Evolutionary conservation across 2,113 vertebrate genomes (phyloP).

Genomic region (Murina feae): DNA sequence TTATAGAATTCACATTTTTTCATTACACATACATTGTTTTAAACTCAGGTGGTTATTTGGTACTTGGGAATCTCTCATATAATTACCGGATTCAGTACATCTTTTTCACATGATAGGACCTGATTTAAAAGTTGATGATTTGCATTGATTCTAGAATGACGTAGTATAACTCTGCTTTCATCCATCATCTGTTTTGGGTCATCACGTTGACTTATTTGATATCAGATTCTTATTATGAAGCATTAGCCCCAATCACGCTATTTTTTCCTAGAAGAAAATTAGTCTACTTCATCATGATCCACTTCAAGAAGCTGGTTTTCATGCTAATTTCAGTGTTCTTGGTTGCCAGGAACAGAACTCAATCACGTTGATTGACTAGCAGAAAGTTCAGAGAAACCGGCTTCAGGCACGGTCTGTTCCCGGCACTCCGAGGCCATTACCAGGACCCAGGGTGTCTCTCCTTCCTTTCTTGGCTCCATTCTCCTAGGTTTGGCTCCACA

Average conservation of each 20-base stretch:
- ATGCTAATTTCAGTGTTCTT: background rate
- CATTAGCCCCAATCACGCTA: background rate
- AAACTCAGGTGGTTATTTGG: background rate
- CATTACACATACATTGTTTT: background rate
- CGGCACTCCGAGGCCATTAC: background rate
- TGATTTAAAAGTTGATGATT: conserved; percentile 12
- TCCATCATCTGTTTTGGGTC: background rate
- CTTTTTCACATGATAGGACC: background rate
- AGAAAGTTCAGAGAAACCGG: background rate
- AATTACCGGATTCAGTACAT: background rate
- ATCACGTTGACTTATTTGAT: background rate
- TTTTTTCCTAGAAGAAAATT: background rate
- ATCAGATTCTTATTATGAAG: background rate
- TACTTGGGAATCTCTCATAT: background rate
- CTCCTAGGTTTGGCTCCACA: background rate
- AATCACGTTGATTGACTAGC: background rate
- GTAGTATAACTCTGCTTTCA: background rate
- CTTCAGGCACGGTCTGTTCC: background rate
- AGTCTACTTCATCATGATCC: background rate
- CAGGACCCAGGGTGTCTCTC: background rate
- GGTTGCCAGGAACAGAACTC: background rate
- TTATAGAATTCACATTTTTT: background rate
- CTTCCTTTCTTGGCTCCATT: background rate
- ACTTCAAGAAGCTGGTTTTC: background rate
- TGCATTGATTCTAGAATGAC: background rate